These are phyloP conservation scores for Tylochromis polylepis DNA, from an alignment of 2,113 vertebrate genomes.

Conservation along the genomic window DNA sequence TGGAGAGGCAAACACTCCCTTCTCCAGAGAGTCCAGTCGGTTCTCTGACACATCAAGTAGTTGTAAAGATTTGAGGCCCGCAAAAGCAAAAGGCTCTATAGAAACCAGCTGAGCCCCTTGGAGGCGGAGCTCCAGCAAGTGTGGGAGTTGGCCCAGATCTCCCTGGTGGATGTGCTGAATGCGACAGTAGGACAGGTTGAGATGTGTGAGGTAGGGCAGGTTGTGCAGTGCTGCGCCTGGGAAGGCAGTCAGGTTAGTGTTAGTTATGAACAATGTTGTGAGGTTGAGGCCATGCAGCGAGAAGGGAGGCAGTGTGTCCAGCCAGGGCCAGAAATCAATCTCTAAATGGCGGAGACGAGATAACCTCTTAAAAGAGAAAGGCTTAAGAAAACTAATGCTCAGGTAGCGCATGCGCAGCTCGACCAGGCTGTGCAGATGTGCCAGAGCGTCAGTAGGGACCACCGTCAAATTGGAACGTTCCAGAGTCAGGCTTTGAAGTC, in stretches of 20 bases:
- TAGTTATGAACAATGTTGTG: constrained; percentile 88
- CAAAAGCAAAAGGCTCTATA: constrained; percentile 88
- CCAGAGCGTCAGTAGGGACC: constrained; percentile 72
- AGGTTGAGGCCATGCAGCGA: constrained; percentile 93
- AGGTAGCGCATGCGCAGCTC: constrained; percentile 67
- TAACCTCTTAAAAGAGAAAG: constrained; percentile 90
- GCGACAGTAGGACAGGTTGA: constrained; percentile 93
- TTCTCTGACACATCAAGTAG: constrained; percentile 93
- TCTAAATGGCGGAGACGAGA: constrained; percentile 85
- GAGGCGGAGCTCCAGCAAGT: constrained; percentile 88
- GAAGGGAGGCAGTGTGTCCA: constrained; percentile 87
- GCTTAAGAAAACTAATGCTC: constrained; percentile 74
- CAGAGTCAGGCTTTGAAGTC: constrained; percentile 86
- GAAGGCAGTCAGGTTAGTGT: constrained; percentile 89
- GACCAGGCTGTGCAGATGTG: constrained; percentile 68
- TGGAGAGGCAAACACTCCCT: constrained; percentile 83
- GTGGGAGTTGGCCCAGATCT: constrained; percentile 85
- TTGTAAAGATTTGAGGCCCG: constrained; percentile 85
- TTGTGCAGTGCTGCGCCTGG: constrained; percentile 85
- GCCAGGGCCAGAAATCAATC: constrained; percentile 88
- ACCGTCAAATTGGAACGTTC: constrained; percentile 94
- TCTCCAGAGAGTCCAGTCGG: constrained; percentile 87
- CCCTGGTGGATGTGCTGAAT: constrained; percentile 86
- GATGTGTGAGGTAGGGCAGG: constrained; percentile 90
- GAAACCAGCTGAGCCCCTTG: constrained; percentile 81